Evolutionary conservation across 2,888 invertebrate species (phyloP), one percentile per base, ranked within the genome.

Genomic region (Polylopha cassiicola): DNA sequence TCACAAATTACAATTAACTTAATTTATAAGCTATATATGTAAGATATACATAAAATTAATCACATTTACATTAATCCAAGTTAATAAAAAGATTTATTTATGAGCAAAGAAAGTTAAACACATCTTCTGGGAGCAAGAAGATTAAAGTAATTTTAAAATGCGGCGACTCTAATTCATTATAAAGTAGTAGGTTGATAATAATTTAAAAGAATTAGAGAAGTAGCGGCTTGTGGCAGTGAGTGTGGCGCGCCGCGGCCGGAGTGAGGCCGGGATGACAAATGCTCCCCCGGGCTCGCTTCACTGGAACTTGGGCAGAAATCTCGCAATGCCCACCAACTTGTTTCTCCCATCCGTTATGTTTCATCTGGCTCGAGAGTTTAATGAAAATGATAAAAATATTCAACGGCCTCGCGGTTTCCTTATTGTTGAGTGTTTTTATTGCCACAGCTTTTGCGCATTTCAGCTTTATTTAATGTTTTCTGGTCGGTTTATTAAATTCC

Each of bases 321-420:
- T 57, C 57, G 53, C 58, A 65, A 56, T 53, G 46, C 53, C 60
- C 47, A 51, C 57, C 51, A 65, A 70, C 57, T 71, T 64, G 63
- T 60, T 65, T 50, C 53, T 53, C 51, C 47, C 42, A 41, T 48
- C 56, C 55, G 58, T 64, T 64, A 68, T 58, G 61, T 68, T 70
- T 64, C 58, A 67, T 67, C 67, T 58, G 58, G 53, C 58, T 51
- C 49, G 53, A 46, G 51, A 50, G 52, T 58, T 58, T 65, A 65
- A 69, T 69, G 60, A 61, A 65, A 68, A 71, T 61, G 50, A 55
- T 61, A 64, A 64, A 63, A 65, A 59, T 57, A 58, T 58, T 61
- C 50, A 48, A 53, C 47, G 48, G 37, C 30, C 29, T 37, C 22
- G 23, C 32, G 28, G 39, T 28, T 23, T 39, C 43, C 51, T 51